These are phyloP conservation scores for Trichacis sp. DNA, from an alignment of 2,888 invertebrate genomes.

Conservation along the genomic window DNA sequence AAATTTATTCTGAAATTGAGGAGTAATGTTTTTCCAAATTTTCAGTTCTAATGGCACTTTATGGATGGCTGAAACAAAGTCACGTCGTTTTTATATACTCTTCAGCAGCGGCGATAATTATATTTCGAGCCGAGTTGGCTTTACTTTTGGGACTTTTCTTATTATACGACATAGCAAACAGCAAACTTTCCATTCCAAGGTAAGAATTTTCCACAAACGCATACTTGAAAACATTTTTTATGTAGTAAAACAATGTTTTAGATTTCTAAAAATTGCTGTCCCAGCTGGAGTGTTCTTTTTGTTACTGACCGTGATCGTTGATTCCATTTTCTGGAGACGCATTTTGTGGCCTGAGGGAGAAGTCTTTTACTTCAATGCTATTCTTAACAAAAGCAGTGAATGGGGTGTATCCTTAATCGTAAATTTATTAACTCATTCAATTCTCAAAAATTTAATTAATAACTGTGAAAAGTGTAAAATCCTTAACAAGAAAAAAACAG, in stretches of 20 bases:
- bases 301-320: conserved; percentile 81
- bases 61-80: conserved; percentile 85
- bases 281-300: conserved; percentile 80
- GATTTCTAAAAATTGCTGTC: conserved; percentile 79
- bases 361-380: conserved; percentile 95
- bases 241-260: too few species aligned
- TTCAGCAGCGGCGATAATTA: conserved; percentile 88
- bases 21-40: too few species aligned
- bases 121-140: conserved; percentile 91
- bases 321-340: conserved; percentile 94
- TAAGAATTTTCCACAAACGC: too few species aligned
- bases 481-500: conserved; percentile 68
- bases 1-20: too few species aligned
- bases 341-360: conserved; percentile 97
- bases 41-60: conserved; percentile 87
- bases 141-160: conserved; percentile 89
- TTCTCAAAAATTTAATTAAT: conserved; percentile 1
- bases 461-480: too few species aligned
- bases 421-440: too few species aligned
- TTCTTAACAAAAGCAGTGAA: conserved; percentile 92
- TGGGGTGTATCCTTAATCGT: conserved; percentile 99
- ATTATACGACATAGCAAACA: conserved; percentile 81
- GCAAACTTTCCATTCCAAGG: conserved; percentile 78
- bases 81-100: conserved; percentile 82
- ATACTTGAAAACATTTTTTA: too few species aligned